Evolutionary conservation across 1,140 invertebrate genomes (phyloP).

Genomic region (Ceratina australensis): DNA sequence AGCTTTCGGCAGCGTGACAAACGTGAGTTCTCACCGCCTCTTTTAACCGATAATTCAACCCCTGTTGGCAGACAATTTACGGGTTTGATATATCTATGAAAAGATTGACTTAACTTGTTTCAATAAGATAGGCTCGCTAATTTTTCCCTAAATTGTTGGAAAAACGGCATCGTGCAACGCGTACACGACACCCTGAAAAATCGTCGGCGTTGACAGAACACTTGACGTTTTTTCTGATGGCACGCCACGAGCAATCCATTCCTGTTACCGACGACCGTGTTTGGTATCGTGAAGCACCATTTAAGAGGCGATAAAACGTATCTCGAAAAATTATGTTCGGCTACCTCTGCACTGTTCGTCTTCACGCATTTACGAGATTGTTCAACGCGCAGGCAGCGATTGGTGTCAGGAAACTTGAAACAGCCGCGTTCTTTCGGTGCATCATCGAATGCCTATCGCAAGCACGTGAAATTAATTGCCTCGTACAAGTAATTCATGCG

Average conservation of each 20-base stretch:
- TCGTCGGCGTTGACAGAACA: slow-evolving; percentile 18
- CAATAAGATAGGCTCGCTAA: too few species aligned
- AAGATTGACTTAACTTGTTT: too few species aligned
- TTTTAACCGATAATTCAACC: too few species aligned
- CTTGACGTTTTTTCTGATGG: not conserved
- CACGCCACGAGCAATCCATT: not conserved
- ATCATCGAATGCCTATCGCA: too few species aligned
- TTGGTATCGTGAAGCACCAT: slow-evolving; percentile 4
- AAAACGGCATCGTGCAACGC: not conserved
- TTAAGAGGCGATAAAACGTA: slow-evolving; percentile 31
- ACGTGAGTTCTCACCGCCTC: slow-evolving; percentile 42
- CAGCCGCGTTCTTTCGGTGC: not conserved
- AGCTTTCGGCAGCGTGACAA: slow-evolving; percentile 57
- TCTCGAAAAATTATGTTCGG: slow-evolving; percentile 37
- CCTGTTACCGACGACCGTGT: slow-evolving; percentile 7
- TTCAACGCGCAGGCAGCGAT: not conserved
- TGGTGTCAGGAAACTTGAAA: not conserved
- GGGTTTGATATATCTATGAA: too few species aligned
- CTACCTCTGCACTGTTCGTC: slow-evolving; percentile 16
- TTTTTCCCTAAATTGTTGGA: too few species aligned
- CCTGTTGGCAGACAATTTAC: too few species aligned
- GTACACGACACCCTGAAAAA: not conserved
- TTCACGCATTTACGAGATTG: slow-evolving; percentile 11
- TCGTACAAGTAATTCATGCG: not conserved
- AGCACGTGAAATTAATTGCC: not conserved